Base-by-base conservation (phyloP, 2,113 vertebrate genomes). In the Paedocypris sp. region DNA sequence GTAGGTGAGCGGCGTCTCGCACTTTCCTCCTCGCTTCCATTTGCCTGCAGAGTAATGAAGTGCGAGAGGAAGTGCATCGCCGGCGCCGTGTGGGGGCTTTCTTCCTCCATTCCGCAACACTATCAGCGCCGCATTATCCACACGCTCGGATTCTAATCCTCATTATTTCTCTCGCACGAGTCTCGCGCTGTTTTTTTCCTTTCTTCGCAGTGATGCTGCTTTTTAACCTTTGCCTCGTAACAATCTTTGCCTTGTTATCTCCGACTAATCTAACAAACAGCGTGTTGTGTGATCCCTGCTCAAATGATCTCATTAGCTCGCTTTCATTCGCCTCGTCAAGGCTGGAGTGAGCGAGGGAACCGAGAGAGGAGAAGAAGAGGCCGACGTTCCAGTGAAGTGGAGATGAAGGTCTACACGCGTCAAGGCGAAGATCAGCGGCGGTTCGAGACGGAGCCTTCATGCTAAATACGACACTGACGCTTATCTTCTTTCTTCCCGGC, bases 231-330 rank as follows among this genome's bases (percentile, higher is more conserved):
- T 49, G 53, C 65, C 60, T 60, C 78, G 68, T 70, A 68, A 58
- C 71, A 78, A 74, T 66, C 32, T 6, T 56, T 43, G 65, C 62
- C 63, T 70, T 66, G 73, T 74, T 73, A 67, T 75, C 59, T 60
- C 11, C 3, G 28, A 13, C 58, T 72, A 73, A 79, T 76, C 64
- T 73, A 60, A 75, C 68, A 73, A 75, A 76, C 60, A 65, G 41
- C 39, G 62, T 42, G 62, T 74, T 61, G 54, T 72, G 58, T 71
- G 67, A 72, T 75, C 73, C 64, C 67, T 63, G 60, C 70, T 69
- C 70, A 73, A 51, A 78, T 67, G 16, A 64, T 65, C 63, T 60
- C 47, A 75, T 78, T 74, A 75, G 61, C 59, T 60, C 72, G 52
- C 68, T 78, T 75, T 76, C 61, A 77, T 78, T 70, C 60, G 20